Evolutionary conservation across 2,113 vertebrate species (phyloP), one percentile per base, ranked within the genome.

Genomic region (Geococcyx californianus): DNA sequence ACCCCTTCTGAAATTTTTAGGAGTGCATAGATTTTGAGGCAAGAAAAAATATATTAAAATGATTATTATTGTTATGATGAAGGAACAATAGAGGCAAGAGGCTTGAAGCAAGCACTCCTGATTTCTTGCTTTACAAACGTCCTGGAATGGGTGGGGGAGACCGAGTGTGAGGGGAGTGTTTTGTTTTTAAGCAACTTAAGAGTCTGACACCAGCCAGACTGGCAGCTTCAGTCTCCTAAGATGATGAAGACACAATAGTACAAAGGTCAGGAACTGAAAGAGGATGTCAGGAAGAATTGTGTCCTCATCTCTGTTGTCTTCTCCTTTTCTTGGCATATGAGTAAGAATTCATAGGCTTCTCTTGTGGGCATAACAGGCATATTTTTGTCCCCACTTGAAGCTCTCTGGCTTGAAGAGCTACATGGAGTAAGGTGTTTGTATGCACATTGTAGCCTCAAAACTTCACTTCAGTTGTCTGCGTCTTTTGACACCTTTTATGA

Each of bases 201-300:
- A 77, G 18, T 14, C 34, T 36, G 13, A 70, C 34, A 63, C 31
- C 26, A 72, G 38, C 16, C 34, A 28, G 17, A 68, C 77, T 34
- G 74, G 44, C 69, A 84, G 47, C 84, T 81, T 92, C 52, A 25
- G 31, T 70, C 67, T 87, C 21, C 44, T 58, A 47, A 75, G 51
- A 17, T 55, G 75, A 25, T 73, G 44, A 75, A 78, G 56, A 49
- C 44, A 52, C 15, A 64, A 6, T 8, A 70, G 33, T 47, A 23
- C 68, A 54, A 89, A 92, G 84, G 58, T 89, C 84, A 73, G 42
- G 66, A 94, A 84, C 54, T 72, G 36, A 84, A 89, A 94, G 52
- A 82, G 47, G 51, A 47, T 58, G 47, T 89, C n/a, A 25, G 55
- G 63, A 83, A 47, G 47, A 84, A 64, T 28, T 28, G 33, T 64